Evolutionary conservation across 2,113 vertebrate genomes (phyloP).

Genomic region (Galeopterus variegatus): DNA sequence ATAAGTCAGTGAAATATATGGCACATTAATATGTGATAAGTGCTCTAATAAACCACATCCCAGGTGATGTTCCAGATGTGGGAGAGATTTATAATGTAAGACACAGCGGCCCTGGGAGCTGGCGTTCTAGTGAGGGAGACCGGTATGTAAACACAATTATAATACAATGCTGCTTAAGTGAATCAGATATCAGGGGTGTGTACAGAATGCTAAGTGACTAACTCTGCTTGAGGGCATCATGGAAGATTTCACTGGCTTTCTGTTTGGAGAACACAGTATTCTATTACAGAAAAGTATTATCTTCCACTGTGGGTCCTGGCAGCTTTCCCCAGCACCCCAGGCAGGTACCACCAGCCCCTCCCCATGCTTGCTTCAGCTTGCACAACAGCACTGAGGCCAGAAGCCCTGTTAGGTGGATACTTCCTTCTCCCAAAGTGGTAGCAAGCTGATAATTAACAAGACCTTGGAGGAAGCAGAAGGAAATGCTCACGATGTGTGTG

Average conservation of each 20-base stretch:
- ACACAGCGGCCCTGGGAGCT: background rate
- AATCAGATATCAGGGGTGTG: conserved; percentile 58
- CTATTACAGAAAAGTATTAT: conserved; percentile 52
- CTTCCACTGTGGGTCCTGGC: conserved; percentile 62
- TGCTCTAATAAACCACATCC: background rate
- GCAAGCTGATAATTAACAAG: background rate
- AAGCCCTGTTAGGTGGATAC: background rate
- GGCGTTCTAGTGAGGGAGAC: background rate
- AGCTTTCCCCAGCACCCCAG: conserved; percentile 19
- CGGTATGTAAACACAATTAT: conserved; percentile 70
- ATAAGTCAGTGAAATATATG: background rate
- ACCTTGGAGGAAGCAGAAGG: background rate
- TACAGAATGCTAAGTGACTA: conserved; percentile 71
- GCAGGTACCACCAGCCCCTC: background rate
- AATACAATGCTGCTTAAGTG: conserved; percentile 60
- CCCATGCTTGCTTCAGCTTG: conserved; percentile 39
- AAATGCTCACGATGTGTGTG: background rate
- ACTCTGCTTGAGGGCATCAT: conserved; percentile 18
- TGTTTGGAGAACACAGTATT: conserved; percentile 46
- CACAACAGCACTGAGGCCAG: background rate
- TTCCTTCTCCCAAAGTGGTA: background rate
- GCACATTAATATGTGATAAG: no score
- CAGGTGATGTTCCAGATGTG: background rate
- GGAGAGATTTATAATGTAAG: background rate
- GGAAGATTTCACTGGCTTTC: conserved; percentile 43